These are phyloP conservation scores for Oscheius myriophilus DNA, from an alignment of 2,888 invertebrate genomes.

Conservation along the genomic window DNA sequence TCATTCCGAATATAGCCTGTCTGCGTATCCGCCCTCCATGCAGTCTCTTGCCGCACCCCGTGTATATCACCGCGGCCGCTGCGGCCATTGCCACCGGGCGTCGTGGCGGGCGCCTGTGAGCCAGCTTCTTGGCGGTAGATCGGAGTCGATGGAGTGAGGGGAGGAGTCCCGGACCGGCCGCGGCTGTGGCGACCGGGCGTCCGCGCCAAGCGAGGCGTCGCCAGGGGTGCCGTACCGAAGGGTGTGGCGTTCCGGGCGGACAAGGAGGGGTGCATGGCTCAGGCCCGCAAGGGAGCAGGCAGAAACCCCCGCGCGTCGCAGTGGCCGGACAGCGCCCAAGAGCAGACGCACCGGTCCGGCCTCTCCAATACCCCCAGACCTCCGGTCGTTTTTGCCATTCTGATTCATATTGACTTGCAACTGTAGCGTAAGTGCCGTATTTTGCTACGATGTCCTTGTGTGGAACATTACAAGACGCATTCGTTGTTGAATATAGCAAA, in stretches of 20 bases:
- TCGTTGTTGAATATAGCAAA: too few species aligned
- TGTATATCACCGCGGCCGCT: too few species aligned
- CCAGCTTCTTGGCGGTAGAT: constrained; percentile 59
- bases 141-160: constrained; percentile 56
- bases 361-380: constrained; percentile 53
- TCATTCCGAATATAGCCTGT: too few species aligned
- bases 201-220: constrained; percentile 61
- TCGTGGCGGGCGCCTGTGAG: constrained; percentile 59
- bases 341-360: constrained; percentile 44
- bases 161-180: constrained; percentile 50
- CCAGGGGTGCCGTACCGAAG: constrained; percentile 50
- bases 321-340: constrained; percentile 58
- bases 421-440: too few species aligned
- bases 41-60: too few species aligned
- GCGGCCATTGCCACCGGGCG: constrained; percentile 35
- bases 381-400: constrained; percentile 38
- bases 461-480: too few species aligned
- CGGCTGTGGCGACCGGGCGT: constrained; percentile 58
- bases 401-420: neutral
- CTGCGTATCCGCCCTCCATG: too few species aligned
- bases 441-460: too few species aligned
- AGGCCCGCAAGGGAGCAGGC: constrained; percentile 67
- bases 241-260: constrained; percentile 51
- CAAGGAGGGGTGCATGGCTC: constrained; percentile 63
- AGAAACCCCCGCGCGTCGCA: constrained; percentile 64